Evolutionary conservation across 2,797 vertebrate species (phyloP), one percentile per base, ranked within the genome.

Genomic region (Streptopelia turtur): DNA sequence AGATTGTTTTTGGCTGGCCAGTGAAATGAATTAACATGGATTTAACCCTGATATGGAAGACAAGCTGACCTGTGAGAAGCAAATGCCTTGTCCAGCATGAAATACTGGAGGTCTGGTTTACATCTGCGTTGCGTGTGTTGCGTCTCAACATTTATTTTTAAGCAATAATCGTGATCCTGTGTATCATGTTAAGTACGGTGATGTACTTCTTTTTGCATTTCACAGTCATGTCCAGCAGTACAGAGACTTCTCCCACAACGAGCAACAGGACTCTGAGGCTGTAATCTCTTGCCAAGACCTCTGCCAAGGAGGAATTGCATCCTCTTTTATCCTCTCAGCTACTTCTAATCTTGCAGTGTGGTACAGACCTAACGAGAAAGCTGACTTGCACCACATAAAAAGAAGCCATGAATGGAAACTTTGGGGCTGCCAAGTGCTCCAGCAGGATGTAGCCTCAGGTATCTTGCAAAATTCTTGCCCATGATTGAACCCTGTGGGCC

Each of bases 71-170:
- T 13, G 3, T 47, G 13, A 87, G 66, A 92, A 76, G 28, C 5
- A 47, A 27, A 16, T 9, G 25, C 6, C 15, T 81, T 39, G 10
- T 59, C 43, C 61, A 43, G 20, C 17, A 39, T 6, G 24, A 89
- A 71, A 56, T 56, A 63, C 3, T 39, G 24, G 28, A 69, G 57
- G 55, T 20, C 41, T 91, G 65, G 11, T 71, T 94, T 55, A 45
- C 1, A 1, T 76, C 86, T 6, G 0, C 35, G 10, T 30, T 30
- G 28, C 8, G 0, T 70, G 24, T 8, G 13, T n/a, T 63, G 43
- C 1, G 0, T 28, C n/a, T 71, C 66, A 75, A 12, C 63, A 55
- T 56, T 79, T 86, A 43, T 87, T 83, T 93, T 87, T 69, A 87
- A 89, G 43, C 47, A 52, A 49, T 31, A 52, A 20, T 15, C 1